Evolutionary conservation across 2,113 vertebrate species (phyloP).

Genomic region (Syrrhaptes paradoxus): DNA sequence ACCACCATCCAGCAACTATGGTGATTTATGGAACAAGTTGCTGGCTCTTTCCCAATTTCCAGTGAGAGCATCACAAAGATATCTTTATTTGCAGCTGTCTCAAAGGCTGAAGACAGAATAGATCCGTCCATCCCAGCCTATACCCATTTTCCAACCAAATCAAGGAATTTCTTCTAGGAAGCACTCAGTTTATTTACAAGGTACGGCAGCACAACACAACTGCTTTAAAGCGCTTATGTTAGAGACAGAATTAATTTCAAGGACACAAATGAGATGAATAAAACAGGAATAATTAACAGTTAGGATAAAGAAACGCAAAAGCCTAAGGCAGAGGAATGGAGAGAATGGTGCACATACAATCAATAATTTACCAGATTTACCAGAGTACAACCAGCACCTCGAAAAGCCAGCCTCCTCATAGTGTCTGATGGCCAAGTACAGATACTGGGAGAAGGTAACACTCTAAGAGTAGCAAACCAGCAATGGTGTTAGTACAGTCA

Average conservation of each 20-base stretch:
- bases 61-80: background rate
- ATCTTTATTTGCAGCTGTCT: background rate
- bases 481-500: conserved; percentile 74
- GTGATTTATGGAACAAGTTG: background rate
- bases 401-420: conserved; percentile 85
- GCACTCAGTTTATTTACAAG: background rate
- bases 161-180: background rate
- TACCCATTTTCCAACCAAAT: background rate
- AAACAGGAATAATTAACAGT: background rate
- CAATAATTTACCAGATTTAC: conserved; percentile 85
- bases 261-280: conserved; percentile 12
- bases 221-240: background rate
- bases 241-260: background rate
- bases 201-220: background rate
- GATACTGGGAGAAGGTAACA: conserved; percentile 68
- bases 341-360: conserved; percentile 55
- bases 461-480: conserved; percentile 74
- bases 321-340: conserved; percentile 21
- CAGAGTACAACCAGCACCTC: conserved; percentile 86
- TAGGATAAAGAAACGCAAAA: conserved; percentile 43
- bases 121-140: background rate
- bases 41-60: background rate
- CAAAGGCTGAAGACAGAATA: background rate
- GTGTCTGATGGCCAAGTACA: conserved; percentile 76
- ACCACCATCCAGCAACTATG: background rate